Conservation (phyloP, 1,140 invertebrate genomes). For the Agrilus planipennis region DNA sequence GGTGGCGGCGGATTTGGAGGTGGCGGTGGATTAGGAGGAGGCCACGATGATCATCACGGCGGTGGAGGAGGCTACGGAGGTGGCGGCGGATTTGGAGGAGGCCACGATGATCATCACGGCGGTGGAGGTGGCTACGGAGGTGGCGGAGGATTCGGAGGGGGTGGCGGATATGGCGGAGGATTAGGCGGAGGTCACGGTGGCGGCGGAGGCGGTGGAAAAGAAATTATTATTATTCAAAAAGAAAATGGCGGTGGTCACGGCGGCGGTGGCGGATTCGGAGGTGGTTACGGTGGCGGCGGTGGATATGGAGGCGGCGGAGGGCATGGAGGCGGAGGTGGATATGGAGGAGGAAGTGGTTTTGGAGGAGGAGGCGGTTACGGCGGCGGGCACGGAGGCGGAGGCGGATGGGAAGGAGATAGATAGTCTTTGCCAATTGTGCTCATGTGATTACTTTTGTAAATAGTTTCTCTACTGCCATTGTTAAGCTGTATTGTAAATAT, state of each 20-base stretch:
- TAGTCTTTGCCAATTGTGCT: neutral
- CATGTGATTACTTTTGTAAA: conserved; percentile 1
- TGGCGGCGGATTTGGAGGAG: conserved; percentile 12
- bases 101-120: conserved; percentile 9
- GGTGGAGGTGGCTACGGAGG: conserved; percentile 6
- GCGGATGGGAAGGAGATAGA: neutral
- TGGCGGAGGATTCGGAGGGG: no score
- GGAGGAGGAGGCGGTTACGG: neutral
- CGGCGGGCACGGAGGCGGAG: neutral
- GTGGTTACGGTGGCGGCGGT: neutral
- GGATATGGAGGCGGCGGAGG: neutral
- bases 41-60: conserved; percentile 13
- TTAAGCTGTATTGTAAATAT: conserved; percentile 3
- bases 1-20: conserved; percentile 15
- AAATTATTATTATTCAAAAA: no score
- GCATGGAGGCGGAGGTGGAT: conserved; percentile 1
- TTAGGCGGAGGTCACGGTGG: no score
- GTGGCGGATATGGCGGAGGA: no score
- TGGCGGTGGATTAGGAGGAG: conserved; percentile 14
- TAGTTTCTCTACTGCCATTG: conserved; percentile 5
- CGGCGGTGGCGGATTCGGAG: neutral
- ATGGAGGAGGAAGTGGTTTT: neutral
- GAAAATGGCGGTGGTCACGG: no score
- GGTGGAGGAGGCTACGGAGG: conserved; percentile 10
- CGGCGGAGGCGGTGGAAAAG: no score